Evolutionary conservation across 1,140 invertebrate species (phyloP), one percentile per base, ranked within the genome.

Genomic region (Homalodisca vitripennis): DNA sequence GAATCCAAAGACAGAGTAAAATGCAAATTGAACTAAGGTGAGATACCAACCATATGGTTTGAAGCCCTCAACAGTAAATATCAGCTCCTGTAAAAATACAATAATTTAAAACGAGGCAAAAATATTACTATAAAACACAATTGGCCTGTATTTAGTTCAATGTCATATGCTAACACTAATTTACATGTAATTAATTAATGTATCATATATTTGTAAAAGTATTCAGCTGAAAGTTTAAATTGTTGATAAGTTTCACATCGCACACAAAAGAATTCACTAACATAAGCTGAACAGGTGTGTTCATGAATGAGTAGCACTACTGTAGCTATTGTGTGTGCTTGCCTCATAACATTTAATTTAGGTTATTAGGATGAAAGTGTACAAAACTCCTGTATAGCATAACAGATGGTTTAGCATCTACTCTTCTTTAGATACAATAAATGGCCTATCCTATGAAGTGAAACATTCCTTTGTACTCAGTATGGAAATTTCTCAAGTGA

Each of bases 1-100:
- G 69, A 89, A 84, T 69, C 92, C 93, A 79, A 98, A 93, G 60
- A 89, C 68, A 34, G 88, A 87, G 77, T 98, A 98, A 75, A 89
- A 92, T 12, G 84, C 84, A 84, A 98, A 98, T 82, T 98, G 96
- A 22, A 97, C 82, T 53, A 97, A 82, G 3, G 96, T 98, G 69
- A 98, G 84, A 78, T 94, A 98, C 89, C 95, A 94, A 55, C 95
- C 95, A 78, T 89, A 94, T 17, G 91, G 89, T 77, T 92, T 89
- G 73, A 97, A 94, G 67, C 92, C 94, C 67, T 94, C 88, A 1
- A 93, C 82, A 0, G 89, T 89, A 79, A 98, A 98, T 77, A 98
- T 95, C 22, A 96, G 80, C 81, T 98, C 96, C 86, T 91, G 73
- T 76, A 80, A 75, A 73, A 74, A 62, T 75, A 76, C 75, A 29